Conservation (phyloP, 2,888 invertebrate genomes). For the Crepidodera aurea region DNA sequence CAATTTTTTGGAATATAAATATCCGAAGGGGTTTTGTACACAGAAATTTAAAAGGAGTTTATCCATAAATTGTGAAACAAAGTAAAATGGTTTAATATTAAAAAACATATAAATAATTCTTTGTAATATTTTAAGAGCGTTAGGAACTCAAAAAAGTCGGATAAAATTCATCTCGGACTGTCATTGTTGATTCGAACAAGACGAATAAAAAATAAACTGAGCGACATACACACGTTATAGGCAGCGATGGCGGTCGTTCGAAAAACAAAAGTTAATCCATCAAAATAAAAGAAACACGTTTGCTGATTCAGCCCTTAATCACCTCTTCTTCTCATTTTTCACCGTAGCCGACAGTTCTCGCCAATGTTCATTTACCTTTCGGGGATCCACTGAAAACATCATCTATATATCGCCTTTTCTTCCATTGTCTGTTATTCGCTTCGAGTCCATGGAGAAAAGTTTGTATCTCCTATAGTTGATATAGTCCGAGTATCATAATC, state of each 20-base stretch:
- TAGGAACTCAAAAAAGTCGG: too few relatives aligned
- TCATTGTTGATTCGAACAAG: background rate
- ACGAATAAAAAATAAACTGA: background rate
- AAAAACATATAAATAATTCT: too few relatives aligned
- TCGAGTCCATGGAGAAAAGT: conserved; percentile 16
- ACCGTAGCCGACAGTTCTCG: conserved; percentile 33
- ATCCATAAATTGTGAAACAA: too few relatives aligned
- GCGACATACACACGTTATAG: conserved; percentile 2
- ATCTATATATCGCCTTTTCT: conserved; percentile 24
- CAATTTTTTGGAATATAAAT: too few relatives aligned
- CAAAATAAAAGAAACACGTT: conserved; percentile 34
- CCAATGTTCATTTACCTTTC: conserved; percentile 30
- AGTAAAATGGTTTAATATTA: too few relatives aligned
- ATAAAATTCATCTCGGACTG: too few relatives aligned
- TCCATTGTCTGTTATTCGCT: conserved; percentile 19
- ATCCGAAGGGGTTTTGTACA: too few relatives aligned
- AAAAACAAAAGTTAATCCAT: conserved; percentile 31
- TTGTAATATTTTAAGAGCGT: too few relatives aligned
- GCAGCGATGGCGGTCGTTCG: background rate
- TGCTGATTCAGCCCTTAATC: conserved; percentile 35
- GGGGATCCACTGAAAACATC: conserved; percentile 28
- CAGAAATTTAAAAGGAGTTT: too few relatives aligned
- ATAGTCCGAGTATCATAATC: conserved; percentile 4
- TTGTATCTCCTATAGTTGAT: conserved; percentile 6
- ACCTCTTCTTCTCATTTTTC: conserved; percentile 35